A percentile compares a stretch with the other conserved stretches of the same genome.
Conservation (phyloP, 1,140 invertebrate genomes). For the Tetragonula clypearis region DNA sequence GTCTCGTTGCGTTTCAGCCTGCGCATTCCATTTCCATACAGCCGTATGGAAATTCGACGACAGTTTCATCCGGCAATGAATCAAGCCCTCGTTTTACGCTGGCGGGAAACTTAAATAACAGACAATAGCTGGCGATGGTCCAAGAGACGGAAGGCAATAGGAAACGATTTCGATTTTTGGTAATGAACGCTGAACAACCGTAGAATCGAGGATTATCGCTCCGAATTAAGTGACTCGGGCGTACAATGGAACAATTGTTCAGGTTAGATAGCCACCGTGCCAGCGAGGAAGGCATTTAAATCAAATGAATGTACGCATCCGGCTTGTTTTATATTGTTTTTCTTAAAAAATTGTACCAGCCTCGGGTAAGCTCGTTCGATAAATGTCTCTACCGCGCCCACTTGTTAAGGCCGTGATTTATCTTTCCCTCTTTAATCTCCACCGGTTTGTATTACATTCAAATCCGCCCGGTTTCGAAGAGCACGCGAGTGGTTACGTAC, state of each 20-base stretch:
- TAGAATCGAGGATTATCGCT: no score
- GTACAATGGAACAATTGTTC: not conserved
- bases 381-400: not conserved
- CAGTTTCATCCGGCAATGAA: conserved; percentile 18
- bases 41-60: not conserved
- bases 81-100: conserved; percentile 9
- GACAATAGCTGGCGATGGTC: conserved; percentile 1
- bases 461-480: not conserved
- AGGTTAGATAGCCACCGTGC: not conserved
- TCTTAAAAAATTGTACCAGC: not conserved
- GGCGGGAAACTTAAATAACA: conserved; percentile 22
- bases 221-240: not conserved
- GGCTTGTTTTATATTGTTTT: not conserved
- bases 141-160: not conserved
- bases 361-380: not conserved
- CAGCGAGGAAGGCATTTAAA: not conserved
- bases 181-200: conserved; percentile 1
- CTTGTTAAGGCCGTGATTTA: not conserved
- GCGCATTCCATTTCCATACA: no score
- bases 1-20: not conserved
- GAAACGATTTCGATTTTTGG: not conserved
- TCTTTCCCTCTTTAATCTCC: not conserved
- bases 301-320: not conserved
- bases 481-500: not conserved
- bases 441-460: not conserved